Base-by-base conservation (phyloP, 1,140 invertebrate species). In the Drosophila setifemur region DNA sequence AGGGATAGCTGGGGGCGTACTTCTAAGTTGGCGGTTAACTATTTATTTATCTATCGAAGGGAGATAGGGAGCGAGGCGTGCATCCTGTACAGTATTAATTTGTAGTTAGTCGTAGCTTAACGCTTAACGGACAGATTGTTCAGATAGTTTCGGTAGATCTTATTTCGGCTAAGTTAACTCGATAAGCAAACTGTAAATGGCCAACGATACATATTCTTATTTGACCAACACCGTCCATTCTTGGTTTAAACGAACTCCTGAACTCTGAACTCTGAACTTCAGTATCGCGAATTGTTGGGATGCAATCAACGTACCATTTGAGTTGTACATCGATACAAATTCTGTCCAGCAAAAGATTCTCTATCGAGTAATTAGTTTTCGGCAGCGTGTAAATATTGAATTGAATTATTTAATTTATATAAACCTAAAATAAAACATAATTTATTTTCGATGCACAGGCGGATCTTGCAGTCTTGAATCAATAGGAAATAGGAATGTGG, bases 1-100 rank as follows among this genome's bases (percentile, higher is more conserved):
- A 90, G 60, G 90, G 89, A 83, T 90, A 90, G 89, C 88, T 90
- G 73, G 75, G 74, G 67, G 54, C 79, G 29, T 90, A 89, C 45
- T 90, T 90, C 66, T 90, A 90, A 82, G 75, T 86, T 63, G 50
- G 43, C 25, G 29, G 7, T 71, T 43, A 31, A 26, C 14, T 47
- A 43, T 18, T 52, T 23, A 42, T 43, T 49, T 70, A 48, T 33
- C 26, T 18, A 31, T n/a, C n/a, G n/a, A n/a, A n/a, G n/a, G n/a
- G n/a, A n/a, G n/a, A 48, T 29, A 35, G 21, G 50, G 42, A 43
- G 50, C 61, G 44, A 79, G 58, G 53, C 74, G 70, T 60, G 54
- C 61, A 64, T 70, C 71, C 81, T 86, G 81, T 86, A 86, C 81
- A 86, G 81, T 86, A 86, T 86, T 86, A 86, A 72, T 81, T 86